These are phyloP conservation scores for Lochmaea capreae DNA, from an alignment of 2,888 invertebrate genomes.

Conservation along the genomic window DNA sequence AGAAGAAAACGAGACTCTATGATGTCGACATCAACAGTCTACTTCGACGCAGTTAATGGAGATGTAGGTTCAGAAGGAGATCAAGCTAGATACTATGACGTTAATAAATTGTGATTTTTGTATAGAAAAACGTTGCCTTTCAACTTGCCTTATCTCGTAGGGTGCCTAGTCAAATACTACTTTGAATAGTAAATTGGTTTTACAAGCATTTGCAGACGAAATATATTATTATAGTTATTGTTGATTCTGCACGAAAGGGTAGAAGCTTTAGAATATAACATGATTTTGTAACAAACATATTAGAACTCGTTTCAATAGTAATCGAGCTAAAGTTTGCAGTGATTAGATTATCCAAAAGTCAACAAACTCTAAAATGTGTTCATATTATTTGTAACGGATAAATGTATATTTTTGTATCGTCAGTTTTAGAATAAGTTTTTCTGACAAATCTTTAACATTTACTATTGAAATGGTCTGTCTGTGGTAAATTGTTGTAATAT, in stretches of 20 bases:
- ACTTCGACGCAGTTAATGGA: slow-evolving; percentile 54
- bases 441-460: background rate
- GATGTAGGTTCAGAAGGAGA: slow-evolving; percentile 43
- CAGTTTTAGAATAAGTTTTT: no score
- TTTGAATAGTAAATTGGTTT: background rate
- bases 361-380: background rate
- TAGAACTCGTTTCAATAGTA: background rate
- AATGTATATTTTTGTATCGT: background rate
- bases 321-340: background rate
- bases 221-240: background rate
- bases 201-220: background rate
- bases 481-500: background rate
- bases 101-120: slow-evolving; percentile 9
- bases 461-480: background rate
- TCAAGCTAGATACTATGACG: slow-evolving; percentile 46
- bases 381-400: background rate
- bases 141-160: slow-evolving; percentile 24
- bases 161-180: slow-evolving; percentile 20
- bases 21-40: slow-evolving; percentile 50
- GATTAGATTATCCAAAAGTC: background rate
- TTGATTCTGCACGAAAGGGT: background rate
- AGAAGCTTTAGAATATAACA: background rate
- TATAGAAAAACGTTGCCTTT: slow-evolving; percentile 24
- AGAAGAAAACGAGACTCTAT: slow-evolving; percentile 54
- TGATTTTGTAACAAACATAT: background rate